Evolutionary conservation across 2,113 vertebrate genomes (phyloP).

Genomic region (Poeciliopsis turrubarensis): DNA sequence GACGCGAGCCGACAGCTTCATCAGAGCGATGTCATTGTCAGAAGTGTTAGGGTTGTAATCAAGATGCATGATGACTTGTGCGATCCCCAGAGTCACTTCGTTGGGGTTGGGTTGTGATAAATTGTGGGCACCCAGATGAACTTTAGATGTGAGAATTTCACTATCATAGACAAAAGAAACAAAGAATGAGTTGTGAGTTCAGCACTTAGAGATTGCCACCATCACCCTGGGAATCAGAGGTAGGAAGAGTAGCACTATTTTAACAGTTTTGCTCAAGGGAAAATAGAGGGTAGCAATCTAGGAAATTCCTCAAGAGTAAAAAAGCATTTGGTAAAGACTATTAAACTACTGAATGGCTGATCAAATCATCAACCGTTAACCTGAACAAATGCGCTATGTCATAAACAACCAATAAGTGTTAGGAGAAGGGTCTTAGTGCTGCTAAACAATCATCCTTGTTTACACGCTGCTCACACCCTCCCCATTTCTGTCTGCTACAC

Average conservation of each 20-base stretch:
- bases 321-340: neutral
- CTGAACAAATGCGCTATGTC: too few relatives aligned
- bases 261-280: too few relatives aligned
- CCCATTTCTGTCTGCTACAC: too few relatives aligned
- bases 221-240: neutral
- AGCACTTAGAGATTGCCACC: neutral
- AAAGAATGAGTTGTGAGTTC: neutral
- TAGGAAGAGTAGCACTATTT: too few relatives aligned
- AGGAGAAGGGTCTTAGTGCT: too few relatives aligned
- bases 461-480: too few relatives aligned
- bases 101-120: neutral
- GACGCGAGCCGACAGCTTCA: conserved; percentile 62
- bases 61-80: neutral
- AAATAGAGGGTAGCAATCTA: too few relatives aligned
- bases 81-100: neutral
- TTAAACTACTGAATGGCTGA: too few relatives aligned
- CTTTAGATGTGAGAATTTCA: accelerated
- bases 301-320: neutral
- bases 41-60: accelerated
- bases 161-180: neutral
- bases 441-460: too few relatives aligned
- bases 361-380: too few relatives aligned
- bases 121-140: conserved; percentile 4
- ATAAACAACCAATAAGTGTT: too few relatives aligned
- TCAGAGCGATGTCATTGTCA: conserved; percentile 5